Percentiles rank a stretch among this genome's conserved stretches.
phyloP scores from a whole-genome alignment of 2,113 vertebrate genomes.

The Paradisaea rubra region DNA sequence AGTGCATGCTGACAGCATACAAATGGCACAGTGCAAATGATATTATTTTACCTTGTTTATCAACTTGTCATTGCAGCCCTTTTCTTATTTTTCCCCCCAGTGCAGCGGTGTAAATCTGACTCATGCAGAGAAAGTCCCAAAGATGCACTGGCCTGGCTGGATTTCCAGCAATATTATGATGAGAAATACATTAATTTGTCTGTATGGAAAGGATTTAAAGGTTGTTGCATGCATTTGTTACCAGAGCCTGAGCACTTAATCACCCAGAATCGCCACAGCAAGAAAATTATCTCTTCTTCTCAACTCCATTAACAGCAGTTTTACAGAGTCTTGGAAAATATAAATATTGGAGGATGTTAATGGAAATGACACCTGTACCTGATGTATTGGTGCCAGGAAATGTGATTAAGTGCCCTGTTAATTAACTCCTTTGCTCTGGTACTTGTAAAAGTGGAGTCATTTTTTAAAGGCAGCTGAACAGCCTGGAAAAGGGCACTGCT shows the following conservation, averaged over 20 bases:
- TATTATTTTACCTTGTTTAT: constrained; percentile 54
- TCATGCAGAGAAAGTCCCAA: background rate
- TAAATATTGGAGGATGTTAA: constrained; percentile 59
- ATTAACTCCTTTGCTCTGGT: constrained; percentile 55
- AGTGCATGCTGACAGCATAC: background rate
- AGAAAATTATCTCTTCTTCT: constrained; percentile 59
- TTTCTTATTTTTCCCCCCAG: background rate
- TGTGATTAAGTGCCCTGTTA: constrained; percentile 46
- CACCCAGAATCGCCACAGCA: background rate
- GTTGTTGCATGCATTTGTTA: constrained; percentile 50
- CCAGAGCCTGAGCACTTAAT: constrained; percentile 41
- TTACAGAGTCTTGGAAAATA: constrained; percentile 37
- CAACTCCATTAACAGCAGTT: constrained; percentile 32
- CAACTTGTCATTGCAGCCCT: background rate
- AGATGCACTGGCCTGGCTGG: background rate
- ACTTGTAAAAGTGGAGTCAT: background rate
- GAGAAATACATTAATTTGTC: constrained; percentile 58
- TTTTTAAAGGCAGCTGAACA: constrained; percentile 24
- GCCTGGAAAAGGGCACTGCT: background rate
- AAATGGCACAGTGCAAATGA: background rate
- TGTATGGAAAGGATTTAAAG: constrained; percentile 56
- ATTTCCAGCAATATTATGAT: background rate
- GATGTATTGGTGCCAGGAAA: constrained; percentile 24
- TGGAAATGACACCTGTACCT: constrained; percentile 46
- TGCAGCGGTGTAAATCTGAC: constrained; percentile 1